phyloP scores from a whole-genome alignment of 2,888 invertebrate genomes.

The Mythimna lalbum region DNA sequence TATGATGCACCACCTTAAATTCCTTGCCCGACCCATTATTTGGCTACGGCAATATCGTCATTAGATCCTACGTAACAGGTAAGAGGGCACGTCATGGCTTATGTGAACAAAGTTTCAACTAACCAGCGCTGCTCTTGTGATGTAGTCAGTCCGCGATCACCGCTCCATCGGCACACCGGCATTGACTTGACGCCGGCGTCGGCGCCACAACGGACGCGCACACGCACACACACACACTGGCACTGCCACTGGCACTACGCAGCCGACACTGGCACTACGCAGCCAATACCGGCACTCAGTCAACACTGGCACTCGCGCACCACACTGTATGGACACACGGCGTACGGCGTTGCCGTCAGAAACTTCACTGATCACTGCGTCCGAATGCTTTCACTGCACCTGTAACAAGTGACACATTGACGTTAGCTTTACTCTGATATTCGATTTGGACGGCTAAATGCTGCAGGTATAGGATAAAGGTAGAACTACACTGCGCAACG shows the following conservation, averaged over 20 bases:
- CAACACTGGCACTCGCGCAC: constrained; percentile 62
- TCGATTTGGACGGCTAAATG: background rate
- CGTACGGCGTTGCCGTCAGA: constrained; percentile 66
- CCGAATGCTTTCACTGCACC: constrained; percentile 75
- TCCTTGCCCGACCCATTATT: too few relatives aligned
- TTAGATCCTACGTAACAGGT: too few relatives aligned
- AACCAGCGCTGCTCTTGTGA: constrained; percentile 89
- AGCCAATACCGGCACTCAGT: constrained; percentile 51
- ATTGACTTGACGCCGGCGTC: constrained; percentile 85
- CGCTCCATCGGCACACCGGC: constrained; percentile 90
- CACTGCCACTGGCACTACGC: constrained; percentile 67
- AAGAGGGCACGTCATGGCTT: background rate
- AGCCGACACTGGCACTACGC: constrained; percentile 46
- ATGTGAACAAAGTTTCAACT: constrained; percentile 53
- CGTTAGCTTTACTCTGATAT: constrained; percentile 51
- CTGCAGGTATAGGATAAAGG: background rate
- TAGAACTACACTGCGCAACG: too few relatives aligned
- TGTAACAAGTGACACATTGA: constrained; percentile 74
- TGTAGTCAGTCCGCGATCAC: constrained; percentile 88
- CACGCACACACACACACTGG: constrained; percentile 68
- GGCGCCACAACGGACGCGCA: constrained; percentile 82
- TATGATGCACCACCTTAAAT: too few relatives aligned
- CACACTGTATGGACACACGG: constrained; percentile 66
- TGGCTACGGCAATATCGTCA: too few relatives aligned
- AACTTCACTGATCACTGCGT: constrained; percentile 69